Base-by-base conservation (phyloP, 1,140 invertebrate species). In the Pseudoatta argentina region DNA sequence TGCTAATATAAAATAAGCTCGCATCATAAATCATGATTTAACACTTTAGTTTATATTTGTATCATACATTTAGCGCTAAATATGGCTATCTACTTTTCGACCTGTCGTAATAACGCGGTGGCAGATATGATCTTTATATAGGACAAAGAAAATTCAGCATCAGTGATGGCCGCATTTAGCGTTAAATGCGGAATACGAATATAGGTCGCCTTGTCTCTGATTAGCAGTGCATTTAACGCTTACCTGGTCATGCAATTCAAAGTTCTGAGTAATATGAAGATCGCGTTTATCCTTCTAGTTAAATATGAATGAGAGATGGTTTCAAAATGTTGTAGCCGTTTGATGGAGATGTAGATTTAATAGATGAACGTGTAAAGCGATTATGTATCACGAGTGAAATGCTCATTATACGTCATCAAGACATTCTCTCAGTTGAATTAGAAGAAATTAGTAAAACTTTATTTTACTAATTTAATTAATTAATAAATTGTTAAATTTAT, bases 191-290 rank as follows among this genome's bases (percentile, higher is more conserved):
- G 59, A 77, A 30, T 66, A 78, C n/a, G 18, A 30, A 21, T 77
- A 66, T 51, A 78, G 59, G 18, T 77, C 57, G 39, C 2, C 24
- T n/a, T n/a, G 16, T 77, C 16, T 77, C 39, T 78, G 24, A 64
- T 81, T 55, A 57, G 30, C 34, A 18, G 6, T 10, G 34, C 14
- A 44, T 81, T 81, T 71, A 69, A 27, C 30, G 64, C 77, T 81
- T 14, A 69, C 21, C 30, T 57, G 5, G 16, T 57, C 78, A 71
- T 57, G n/a, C 30, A 27, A 57, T 71, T 55, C 48, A 12, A 39
- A 69, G 16, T 71, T 44, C 14, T 48, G 14, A n/a, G n/a, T 79
- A 79, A 48, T 63, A 78, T 64, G 59, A 64, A 79, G 27, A 79
- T 66, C 4, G 27, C 76, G 24, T 78, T 78, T 34, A 69, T 39